A percentile compares a stretch with the other conserved stretches of the same genome.
Evolutionary conservation across 2,797 vertebrate genomes (phyloP).

Genomic region (Orientallactaga sibirica): DNA sequence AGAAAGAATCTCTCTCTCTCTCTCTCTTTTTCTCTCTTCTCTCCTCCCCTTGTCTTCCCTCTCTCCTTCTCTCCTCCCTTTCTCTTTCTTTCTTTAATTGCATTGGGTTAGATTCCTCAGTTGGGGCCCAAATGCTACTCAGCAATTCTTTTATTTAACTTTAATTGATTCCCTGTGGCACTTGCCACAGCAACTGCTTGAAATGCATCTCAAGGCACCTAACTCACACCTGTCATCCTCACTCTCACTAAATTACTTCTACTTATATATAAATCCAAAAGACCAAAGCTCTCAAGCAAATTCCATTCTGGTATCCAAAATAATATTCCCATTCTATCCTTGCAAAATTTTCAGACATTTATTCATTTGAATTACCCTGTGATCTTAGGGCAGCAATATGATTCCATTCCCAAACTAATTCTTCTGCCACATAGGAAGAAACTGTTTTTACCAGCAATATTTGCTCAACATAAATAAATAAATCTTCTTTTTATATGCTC

Average conservation of each 20-base stretch:
- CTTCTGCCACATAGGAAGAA: not conserved
- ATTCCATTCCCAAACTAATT: not conserved
- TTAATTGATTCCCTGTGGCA: constrained; percentile 68
- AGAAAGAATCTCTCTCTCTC: not conserved
- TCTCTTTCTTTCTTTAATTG: not conserved
- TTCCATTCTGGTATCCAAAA: not conserved
- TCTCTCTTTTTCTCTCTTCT: not conserved
- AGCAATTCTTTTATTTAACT: constrained; percentile 71
- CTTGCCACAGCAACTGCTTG: constrained; percentile 48
- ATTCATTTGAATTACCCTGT: not conserved
- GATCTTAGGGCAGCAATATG: not conserved
- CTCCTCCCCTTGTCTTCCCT: not conserved
- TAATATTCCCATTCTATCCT: not conserved
- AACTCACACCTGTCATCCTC: constrained; percentile 63
- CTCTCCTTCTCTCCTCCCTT: not conserved
- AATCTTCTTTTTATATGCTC: not conserved
- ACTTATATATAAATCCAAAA: constrained; percentile 47
- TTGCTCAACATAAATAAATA: not conserved
- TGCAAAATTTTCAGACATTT: constrained; percentile 25
- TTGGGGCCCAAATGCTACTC: constrained; percentile 21
- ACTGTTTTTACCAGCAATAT: not conserved
- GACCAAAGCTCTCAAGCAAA: constrained; percentile 25
- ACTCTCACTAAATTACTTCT: constrained; percentile 42
- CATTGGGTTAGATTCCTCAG: constrained; percentile 43
- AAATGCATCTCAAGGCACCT: constrained; percentile 52